These are phyloP conservation scores for Heliconius hewitsoni DNA, from an alignment of 1,140 invertebrate genomes.

Conservation along the genomic window DNA sequence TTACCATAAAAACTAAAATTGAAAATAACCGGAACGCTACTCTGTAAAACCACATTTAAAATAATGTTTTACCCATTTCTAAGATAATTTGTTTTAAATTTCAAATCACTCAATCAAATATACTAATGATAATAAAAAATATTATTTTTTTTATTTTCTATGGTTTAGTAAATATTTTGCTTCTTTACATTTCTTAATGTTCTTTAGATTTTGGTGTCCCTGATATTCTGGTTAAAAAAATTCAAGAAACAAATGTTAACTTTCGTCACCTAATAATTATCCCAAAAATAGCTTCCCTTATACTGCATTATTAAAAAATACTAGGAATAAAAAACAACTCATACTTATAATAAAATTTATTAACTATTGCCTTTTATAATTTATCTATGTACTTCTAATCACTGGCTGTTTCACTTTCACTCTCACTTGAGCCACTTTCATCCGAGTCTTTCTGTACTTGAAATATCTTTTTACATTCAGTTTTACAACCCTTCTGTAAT, in stretches of 20 bases:
- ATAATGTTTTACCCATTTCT: not conserved
- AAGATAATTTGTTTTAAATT: too few relatives aligned
- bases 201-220: too few relatives aligned
- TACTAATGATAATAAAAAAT: not conserved
- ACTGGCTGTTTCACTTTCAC: conserved; percentile 23
- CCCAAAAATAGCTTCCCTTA: too few relatives aligned
- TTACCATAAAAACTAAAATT: conserved; percentile 14
- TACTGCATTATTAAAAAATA: not conserved
- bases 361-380: not conserved
- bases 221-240: too few relatives aligned
- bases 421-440: conserved; percentile 21
- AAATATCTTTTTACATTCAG: conserved; percentile 42
- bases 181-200: not conserved
- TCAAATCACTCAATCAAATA: not conserved
- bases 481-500: conserved; percentile 37
- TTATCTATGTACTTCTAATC: not conserved
- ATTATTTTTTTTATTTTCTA: not conserved
- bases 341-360: not conserved
- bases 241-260: too few relatives aligned
- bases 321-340: not conserved
- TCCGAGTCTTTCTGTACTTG: not conserved
- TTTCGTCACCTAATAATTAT: too few relatives aligned
- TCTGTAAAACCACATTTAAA: conserved; percentile 15
- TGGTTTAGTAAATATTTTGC: not conserved
- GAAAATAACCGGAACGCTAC: not conserved